phyloP scores from a whole-genome alignment of 1,140 invertebrate genomes.

The Battus philenor region DNA sequence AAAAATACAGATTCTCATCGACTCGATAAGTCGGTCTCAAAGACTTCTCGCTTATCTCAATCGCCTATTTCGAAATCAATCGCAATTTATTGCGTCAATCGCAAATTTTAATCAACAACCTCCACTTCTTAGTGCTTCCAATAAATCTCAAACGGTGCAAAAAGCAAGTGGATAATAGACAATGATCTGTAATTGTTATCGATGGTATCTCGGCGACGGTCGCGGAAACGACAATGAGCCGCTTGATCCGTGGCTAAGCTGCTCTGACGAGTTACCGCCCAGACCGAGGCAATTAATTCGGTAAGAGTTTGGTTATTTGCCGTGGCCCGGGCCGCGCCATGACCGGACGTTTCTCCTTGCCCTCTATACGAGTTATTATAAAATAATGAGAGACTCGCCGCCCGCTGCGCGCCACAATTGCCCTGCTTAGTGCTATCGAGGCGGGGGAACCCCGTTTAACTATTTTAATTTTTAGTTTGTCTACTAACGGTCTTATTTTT shows the following conservation, averaged over 20 bases:
- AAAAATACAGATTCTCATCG: no score
- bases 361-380: conserved; percentile 67
- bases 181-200: conserved; percentile 45
- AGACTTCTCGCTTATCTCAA: no score
- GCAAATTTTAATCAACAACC: no score
- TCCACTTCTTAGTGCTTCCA: neutral
- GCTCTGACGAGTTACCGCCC: conserved; percentile 59
- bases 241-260: conserved; percentile 17
- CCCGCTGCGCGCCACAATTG: no score
- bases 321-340: conserved; percentile 42
- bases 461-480: no score
- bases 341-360: conserved; percentile 54
- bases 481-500: no score
- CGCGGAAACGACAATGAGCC: conserved; percentile 45
- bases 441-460: no score
- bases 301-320: conserved; percentile 61
- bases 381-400: no score
- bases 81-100: no score
- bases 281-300: conserved; percentile 66
- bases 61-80: no score
- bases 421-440: no score
- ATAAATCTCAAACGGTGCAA: neutral
- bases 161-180: conserved; percentile 16
- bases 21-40: no score
- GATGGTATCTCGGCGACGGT: conserved; percentile 39